phyloP scores from a whole-genome alignment of 1,140 invertebrate species.

The Anastatus disparis region DNA sequence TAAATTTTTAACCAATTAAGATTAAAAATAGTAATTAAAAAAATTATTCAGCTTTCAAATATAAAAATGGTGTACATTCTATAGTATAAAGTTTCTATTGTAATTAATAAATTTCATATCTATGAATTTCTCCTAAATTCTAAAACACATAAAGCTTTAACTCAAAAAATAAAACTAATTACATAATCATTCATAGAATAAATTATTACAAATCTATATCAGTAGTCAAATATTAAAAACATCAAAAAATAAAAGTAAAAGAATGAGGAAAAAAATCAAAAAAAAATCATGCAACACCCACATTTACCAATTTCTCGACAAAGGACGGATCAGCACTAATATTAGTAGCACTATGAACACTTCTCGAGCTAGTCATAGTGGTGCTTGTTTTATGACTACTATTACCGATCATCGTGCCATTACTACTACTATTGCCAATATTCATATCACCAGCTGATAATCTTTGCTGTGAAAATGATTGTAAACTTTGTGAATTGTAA shows the following conservation, averaged over 20 bases:
- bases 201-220: too few relatives aligned
- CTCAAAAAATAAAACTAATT: too few relatives aligned
- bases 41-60: too few relatives aligned
- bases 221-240: too few relatives aligned
- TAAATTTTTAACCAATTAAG: too few relatives aligned
- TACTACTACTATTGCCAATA: slow-evolving; percentile 46
- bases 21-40: too few relatives aligned
- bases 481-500: slow-evolving; percentile 31
- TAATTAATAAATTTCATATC: too few relatives aligned
- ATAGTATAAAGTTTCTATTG: too few relatives aligned
- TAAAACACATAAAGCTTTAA: too few relatives aligned
- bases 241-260: neutral
- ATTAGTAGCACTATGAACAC: slow-evolving; percentile 54
- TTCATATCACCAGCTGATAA: slow-evolving; percentile 52
- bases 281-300: slow-evolving; percentile 50
- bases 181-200: too few relatives aligned
- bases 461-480: slow-evolving; percentile 62
- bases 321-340: slow-evolving; percentile 50
- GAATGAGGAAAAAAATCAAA: neutral
- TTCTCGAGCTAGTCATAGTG: slow-evolving; percentile 55
- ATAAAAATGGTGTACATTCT: too few relatives aligned
- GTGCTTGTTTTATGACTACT: slow-evolving; percentile 51
- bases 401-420: neutral
- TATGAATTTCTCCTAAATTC: too few relatives aligned
- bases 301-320: slow-evolving; percentile 63